Conservation (phyloP, 2,797 vertebrate genomes). For the Phoxinus dragarum region DNA sequence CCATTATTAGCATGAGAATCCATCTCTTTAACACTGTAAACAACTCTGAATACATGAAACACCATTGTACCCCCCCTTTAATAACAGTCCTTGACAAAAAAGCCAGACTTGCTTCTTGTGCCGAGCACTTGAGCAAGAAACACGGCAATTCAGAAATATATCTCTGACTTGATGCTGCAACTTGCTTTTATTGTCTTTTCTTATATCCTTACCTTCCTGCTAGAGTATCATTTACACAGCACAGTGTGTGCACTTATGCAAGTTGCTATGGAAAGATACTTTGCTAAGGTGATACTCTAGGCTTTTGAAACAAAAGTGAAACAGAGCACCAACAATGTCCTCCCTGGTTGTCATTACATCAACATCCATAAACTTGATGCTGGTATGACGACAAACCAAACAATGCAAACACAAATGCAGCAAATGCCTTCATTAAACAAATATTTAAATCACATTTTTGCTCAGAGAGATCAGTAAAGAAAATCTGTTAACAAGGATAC, state of each 20-base stretch:
- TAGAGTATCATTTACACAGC: background rate
- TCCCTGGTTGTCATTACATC: slow-evolving; percentile 26
- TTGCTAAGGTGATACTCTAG: slow-evolving; percentile 9
- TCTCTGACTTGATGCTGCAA: slow-evolving; percentile 5
- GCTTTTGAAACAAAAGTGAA: slow-evolving; percentile 14
- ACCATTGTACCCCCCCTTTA: no score
- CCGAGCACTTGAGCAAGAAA: slow-evolving; percentile 25
- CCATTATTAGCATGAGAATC: no score
- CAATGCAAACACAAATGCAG: slow-evolving; percentile 15
- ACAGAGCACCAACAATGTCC: background rate
- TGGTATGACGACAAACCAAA: slow-evolving; percentile 41
- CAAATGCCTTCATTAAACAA: background rate
- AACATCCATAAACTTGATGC: slow-evolving; percentile 38
- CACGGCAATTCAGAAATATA: slow-evolving; percentile 32
- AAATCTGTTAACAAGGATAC: background rate
- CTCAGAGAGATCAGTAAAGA: background rate
- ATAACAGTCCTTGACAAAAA: slow-evolving; percentile 31
- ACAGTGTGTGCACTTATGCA: slow-evolving; percentile 14
- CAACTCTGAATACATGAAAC: no score
- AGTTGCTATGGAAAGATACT: slow-evolving; percentile 10
- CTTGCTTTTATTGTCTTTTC: slow-evolving; percentile 34
- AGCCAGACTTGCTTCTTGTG: slow-evolving; percentile 29
- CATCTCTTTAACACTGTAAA: no score
- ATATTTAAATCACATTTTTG: slow-evolving; percentile 14
- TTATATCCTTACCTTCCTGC: slow-evolving; percentile 18